Percentiles rank a stretch among this genome's conserved stretches.
phyloP scores from a whole-genome alignment of 2,113 vertebrate genomes.

The Collichthys lucidus region DNA sequence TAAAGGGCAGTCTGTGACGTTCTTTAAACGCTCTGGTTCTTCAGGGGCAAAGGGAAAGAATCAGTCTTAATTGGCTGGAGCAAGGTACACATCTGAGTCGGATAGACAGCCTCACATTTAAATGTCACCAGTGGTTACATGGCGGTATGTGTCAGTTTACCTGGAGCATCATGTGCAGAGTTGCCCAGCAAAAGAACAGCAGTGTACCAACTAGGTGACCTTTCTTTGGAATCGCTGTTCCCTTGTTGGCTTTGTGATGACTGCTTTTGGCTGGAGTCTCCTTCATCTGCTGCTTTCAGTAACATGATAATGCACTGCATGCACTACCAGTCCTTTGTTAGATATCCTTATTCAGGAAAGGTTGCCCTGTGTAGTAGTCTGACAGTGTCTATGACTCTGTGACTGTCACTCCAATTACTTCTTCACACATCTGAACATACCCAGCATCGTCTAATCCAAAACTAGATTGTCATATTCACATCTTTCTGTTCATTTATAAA shows the following conservation, averaged over 20 bases:
- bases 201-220: conserved; percentile 53
- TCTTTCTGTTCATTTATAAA: too few relatives aligned
- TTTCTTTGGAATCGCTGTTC: conserved; percentile 56
- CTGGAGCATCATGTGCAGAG: conserved; percentile 44
- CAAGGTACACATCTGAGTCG: conserved; percentile 58
- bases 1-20: conserved; percentile 72
- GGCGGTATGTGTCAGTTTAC: conserved; percentile 49
- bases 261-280: conserved; percentile 2
- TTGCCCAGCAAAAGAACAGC: conserved; percentile 23
- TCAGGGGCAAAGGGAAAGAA: conserved; percentile 42
- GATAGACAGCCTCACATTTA: conserved; percentile 70
- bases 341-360: background rate
- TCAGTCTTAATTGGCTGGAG: conserved; percentile 71
- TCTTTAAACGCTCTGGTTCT: conserved; percentile 64
- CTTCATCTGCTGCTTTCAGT: background rate
- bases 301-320: background rate
- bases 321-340: background rate
- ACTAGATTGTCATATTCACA: too few relatives aligned
- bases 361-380: background rate
- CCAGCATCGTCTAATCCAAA: background rate
- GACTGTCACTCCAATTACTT: background rate
- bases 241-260: conserved; percentile 33
- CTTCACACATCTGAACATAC: background rate
- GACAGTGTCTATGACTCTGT: background rate
- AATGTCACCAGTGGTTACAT: conserved; percentile 77